phyloP scores from a whole-genome alignment of 2,797 vertebrate genomes.

The Chrysolophus pictus region DNA sequence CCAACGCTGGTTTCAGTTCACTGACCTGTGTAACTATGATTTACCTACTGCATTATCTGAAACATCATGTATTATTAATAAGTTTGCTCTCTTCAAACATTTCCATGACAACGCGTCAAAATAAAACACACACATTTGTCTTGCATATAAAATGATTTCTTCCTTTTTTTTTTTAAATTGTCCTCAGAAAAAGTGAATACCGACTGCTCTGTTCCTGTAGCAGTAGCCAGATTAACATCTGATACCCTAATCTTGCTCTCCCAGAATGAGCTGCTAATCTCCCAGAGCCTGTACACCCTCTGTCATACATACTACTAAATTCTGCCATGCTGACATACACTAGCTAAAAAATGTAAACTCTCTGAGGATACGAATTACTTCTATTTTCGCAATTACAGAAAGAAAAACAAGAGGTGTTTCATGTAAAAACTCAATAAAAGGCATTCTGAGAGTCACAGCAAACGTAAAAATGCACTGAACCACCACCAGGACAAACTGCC shows the following conservation, averaged over 20 bases:
- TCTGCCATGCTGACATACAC: background rate
- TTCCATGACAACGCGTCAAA: conserved; percentile 69
- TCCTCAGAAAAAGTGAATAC: conserved; percentile 18
- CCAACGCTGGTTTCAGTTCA: conserved; percentile 70
- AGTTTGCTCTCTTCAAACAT: conserved; percentile 67
- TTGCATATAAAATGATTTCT: background rate
- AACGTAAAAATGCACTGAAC: conserved; percentile 33
- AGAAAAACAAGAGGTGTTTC: conserved; percentile 2
- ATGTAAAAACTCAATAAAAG: conserved; percentile 44
- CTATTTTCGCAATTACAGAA: background rate
- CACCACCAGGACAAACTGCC: conserved; percentile 38
- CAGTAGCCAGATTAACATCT: background rate
- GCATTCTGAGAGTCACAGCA: conserved; percentile 41
- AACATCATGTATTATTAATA: conserved; percentile 73
- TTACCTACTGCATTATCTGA: conserved; percentile 71
- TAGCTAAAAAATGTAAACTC: conserved; percentile 7
- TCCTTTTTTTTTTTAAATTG: conserved; percentile 23
- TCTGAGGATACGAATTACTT: background rate
- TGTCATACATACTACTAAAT: background rate
- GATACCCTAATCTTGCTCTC: background rate
- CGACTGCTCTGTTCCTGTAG: background rate
- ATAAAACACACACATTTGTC: conserved; percentile 57
- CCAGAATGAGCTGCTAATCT: background rate
- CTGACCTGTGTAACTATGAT: conserved; percentile 70
- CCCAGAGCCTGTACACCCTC: background rate